phyloP scores from a whole-genome alignment of 2,113 vertebrate species.

The Nettapus auritus region DNA sequence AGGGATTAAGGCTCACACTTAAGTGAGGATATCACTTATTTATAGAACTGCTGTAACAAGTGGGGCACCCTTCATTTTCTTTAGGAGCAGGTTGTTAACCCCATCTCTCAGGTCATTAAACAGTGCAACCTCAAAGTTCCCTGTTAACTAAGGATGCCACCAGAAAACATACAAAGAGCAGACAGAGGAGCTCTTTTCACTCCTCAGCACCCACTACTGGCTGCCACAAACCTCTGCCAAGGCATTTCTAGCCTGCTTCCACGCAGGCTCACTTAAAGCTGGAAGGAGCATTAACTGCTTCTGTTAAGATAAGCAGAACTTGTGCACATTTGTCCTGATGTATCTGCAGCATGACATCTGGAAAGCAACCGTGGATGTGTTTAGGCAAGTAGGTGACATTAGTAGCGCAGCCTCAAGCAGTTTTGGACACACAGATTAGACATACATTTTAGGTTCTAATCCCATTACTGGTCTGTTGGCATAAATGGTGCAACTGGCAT shows the following conservation, averaged over 20 bases:
- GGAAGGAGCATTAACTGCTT: neutral
- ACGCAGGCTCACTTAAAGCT: neutral
- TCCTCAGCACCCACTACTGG: neutral
- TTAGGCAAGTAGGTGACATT: neutral
- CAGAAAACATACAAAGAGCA: neutral
- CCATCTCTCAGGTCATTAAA: neutral
- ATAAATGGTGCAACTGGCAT: neutral
- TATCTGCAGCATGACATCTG: neutral
- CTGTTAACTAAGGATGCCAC: neutral
- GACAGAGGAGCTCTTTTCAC: neutral
- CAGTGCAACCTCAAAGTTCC: neutral
- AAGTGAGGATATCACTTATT: no score
- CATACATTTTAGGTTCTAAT: neutral
- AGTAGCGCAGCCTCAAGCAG: neutral
- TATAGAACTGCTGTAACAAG: neutral
- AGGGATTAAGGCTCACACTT: neutral
- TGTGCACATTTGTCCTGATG: neutral
- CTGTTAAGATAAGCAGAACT: neutral
- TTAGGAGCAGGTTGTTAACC: neutral
- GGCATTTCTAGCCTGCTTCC: neutral
- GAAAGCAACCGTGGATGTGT: neutral
- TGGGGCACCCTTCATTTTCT: neutral
- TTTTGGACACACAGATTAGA: neutral
- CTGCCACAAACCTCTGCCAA: neutral
- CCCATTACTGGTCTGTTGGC: neutral